phyloP scores from a whole-genome alignment of 2,113 vertebrate genomes.

The Tragelaphus buxtoni region DNA sequence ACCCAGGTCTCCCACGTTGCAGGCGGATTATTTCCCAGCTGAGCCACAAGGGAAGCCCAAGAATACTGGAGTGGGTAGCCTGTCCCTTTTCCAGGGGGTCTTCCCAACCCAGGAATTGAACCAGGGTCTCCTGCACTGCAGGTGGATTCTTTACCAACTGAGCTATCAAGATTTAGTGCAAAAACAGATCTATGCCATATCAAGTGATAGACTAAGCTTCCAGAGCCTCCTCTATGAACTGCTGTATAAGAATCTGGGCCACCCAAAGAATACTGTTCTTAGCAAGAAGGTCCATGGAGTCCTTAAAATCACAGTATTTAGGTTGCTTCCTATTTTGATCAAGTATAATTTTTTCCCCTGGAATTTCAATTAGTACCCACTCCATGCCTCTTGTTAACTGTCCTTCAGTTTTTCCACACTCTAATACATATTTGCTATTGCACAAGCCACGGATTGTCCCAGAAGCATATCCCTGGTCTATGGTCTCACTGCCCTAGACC shows the following conservation, averaged over 20 bases:
- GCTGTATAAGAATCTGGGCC: background rate
- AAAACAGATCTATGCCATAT: background rate
- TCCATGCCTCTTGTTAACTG: background rate
- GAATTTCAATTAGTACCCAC: background rate
- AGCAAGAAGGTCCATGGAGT: background rate
- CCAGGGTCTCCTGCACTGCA: background rate
- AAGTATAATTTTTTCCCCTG: background rate
- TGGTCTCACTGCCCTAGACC: background rate
- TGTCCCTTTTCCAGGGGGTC: background rate
- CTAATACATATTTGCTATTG: background rate
- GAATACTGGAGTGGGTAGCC: background rate
- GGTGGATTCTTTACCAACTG: background rate
- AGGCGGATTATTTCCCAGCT: background rate
- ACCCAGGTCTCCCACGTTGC: background rate
- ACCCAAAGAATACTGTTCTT: background rate
- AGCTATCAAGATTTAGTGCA: background rate
- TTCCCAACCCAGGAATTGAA: background rate
- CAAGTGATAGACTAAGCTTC: background rate
- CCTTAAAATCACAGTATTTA: background rate
- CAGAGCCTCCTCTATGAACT: background rate
- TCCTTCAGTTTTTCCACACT: background rate
- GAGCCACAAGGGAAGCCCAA: background rate
- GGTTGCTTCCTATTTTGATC: background rate
- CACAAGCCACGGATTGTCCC: background rate
- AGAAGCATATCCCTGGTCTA: background rate